Evolutionary conservation across 2,888 invertebrate genomes (phyloP).

Genomic region (Caprella mutica): DNA sequence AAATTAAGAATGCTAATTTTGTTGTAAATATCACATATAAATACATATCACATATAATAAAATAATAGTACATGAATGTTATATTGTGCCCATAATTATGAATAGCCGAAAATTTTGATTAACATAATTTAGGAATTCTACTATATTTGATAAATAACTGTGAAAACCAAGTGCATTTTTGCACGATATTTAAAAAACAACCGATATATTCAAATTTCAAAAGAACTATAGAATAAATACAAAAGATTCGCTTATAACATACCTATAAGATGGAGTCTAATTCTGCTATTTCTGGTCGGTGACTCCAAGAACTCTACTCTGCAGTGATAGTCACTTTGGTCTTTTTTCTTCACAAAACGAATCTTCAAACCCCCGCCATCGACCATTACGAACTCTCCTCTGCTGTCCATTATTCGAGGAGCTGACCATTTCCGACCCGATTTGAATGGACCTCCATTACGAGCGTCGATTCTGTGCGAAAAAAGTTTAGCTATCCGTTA

Average conservation of each 20-base stretch:
- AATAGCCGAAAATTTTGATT: too few relatives aligned
- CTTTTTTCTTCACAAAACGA: not conserved
- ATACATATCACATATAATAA: not conserved
- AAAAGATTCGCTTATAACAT: not conserved
- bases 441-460: slow-evolving; percentile 5
- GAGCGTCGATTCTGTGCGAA: slow-evolving; percentile 10
- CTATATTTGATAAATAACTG: too few relatives aligned
- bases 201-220: not conserved
- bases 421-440: slow-evolving; percentile 8
- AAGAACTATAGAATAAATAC: not conserved
- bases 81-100: too few relatives aligned
- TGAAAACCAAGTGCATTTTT: not conserved
- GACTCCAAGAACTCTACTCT: slow-evolving; percentile 15
- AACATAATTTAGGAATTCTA: too few relatives aligned
- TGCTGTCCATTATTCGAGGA: not conserved
- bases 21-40: not conserved
- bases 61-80: too few relatives aligned
- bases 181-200: not conserved
- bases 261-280: slow-evolving; percentile 10
- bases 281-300: slow-evolving; percentile 8
- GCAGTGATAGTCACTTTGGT: slow-evolving; percentile 13
- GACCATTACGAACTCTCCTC: slow-evolving; percentile 4
- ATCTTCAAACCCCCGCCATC: slow-evolving; percentile 1
- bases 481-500: too few relatives aligned
- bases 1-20: not conserved